Base-by-base conservation (phyloP, 1,140 invertebrate species). In the Conus betulinus region DNA sequence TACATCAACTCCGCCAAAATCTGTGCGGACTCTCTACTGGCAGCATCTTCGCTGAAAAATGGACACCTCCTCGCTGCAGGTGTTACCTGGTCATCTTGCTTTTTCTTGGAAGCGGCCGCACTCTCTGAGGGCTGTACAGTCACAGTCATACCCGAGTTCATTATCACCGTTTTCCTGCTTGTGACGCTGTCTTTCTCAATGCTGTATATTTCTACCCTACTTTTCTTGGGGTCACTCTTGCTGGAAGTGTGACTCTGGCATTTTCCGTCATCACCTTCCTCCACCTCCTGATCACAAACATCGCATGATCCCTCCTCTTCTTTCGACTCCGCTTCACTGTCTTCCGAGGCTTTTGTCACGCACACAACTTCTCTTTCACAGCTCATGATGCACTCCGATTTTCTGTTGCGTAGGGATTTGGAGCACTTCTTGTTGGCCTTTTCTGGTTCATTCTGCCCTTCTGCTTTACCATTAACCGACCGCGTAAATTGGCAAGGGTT, bases 1-100 rank as follows among this genome's bases (percentile, higher is more conserved):
- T 55, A 83, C 81, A 84, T 52, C 82, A 84, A 23, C 57, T 84
- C 82, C 5, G 82, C 82, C n/a, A 84, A 23, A 63, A 84, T 84
- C 51, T 84, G 55, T 11, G 82, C 82, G 8, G 82, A 84, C 63
- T 84, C 82, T 39, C 82, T 60, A n/a, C 57, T 84, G n/a, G 82
- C 53, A 57, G 39, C 82, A 8, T 71, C 67, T 71, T 71, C 67
- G 20, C 13, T 71, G 67, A 23, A 23, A 71, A 71, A 23, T 1
- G 67, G 60, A 20, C 60, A 63, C 60, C 60, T 63, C 20, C 67
- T n/a, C 8, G 51, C 39, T 15, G 51, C 39, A 81, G 10, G 39
- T 53, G 13, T 13, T 15, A 53, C 20, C 23, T 6, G 10, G 39
- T 81, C 79, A 7, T 53, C 51, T 53, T 81, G 39, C 1, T 13